phyloP scores from a whole-genome alignment of 2,888 invertebrate species.

The Eledone cirrhosa region DNA sequence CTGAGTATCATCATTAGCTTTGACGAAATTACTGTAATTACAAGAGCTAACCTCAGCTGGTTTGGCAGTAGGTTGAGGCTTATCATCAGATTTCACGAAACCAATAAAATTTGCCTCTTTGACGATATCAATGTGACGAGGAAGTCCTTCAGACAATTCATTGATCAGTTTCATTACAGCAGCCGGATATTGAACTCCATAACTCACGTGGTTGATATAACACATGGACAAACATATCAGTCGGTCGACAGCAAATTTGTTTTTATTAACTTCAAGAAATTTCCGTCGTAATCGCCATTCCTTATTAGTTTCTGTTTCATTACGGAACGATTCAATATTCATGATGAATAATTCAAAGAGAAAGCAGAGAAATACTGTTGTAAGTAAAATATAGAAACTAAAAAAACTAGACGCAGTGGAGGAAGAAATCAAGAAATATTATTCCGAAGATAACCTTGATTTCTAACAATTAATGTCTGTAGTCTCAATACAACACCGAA shows the following conservation, averaged over 20 bases:
- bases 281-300: constrained; percentile 85
- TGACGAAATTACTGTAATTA: not conserved
- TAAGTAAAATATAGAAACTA: too few species aligned
- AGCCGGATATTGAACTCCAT: constrained; percentile 47
- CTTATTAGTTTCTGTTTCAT: constrained; percentile 79
- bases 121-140: constrained; percentile 47
- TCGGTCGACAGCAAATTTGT: constrained; percentile 79
- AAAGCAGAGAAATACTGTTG: too few species aligned
- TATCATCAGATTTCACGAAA: constrained; percentile 45
- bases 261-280: constrained; percentile 81
- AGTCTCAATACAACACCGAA: too few species aligned
- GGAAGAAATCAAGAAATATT: too few species aligned
- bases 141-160: constrained; percentile 75
- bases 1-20: not conserved
- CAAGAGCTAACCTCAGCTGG: not conserved
- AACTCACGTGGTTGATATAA: constrained; percentile 76
- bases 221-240: constrained; percentile 86
- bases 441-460: too few species aligned
- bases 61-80: too few species aligned
- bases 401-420: too few species aligned
- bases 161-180: constrained; percentile 83
- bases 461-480: too few species aligned
- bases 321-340: constrained; percentile 21
- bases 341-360: too few species aligned
- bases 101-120: constrained; percentile 28